Evolutionary conservation across 23 tunicate species (phyloP).

Genomic region (Ciona savignyi): DNA sequence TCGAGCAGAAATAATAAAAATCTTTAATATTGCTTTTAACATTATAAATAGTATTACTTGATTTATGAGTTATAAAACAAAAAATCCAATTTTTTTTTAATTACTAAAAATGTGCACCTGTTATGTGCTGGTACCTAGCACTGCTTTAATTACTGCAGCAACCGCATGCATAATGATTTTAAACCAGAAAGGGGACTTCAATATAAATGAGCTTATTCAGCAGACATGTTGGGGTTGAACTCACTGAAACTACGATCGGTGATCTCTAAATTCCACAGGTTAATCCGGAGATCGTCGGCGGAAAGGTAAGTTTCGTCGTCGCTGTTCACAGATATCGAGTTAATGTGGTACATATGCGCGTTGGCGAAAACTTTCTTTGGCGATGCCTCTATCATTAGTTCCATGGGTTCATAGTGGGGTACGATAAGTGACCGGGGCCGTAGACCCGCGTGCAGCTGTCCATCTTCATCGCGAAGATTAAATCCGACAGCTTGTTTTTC

Average conservation of each 20-base stretch:
- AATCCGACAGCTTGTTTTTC: slow-evolving; percentile 89
- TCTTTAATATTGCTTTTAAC: too few species aligned
- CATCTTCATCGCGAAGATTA: slow-evolving; percentile 91
- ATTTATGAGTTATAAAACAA: too few species aligned
- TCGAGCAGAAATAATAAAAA: too few species aligned
- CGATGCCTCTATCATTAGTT: slow-evolving; percentile 93
- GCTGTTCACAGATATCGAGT: slow-evolving; percentile 92
- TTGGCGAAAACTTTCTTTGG: slow-evolving; percentile 96
- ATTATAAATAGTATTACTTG: too few species aligned
- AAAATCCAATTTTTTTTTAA: too few species aligned
- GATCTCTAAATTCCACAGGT: slow-evolving; percentile 95
- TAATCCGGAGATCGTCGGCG: slow-evolving; percentile 95
- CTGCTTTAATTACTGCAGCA: too few species aligned
- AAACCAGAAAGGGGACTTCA: neutral
- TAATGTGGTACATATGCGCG: slow-evolving; percentile 98
- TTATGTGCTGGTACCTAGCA: too few species aligned
- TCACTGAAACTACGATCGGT: slow-evolving; percentile 95
- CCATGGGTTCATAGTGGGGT: slow-evolving; percentile 91
- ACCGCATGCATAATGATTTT: neutral
- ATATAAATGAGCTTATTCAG: too few species aligned
- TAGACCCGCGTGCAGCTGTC: slow-evolving; percentile 32
- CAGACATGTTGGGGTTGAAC: slow-evolving; percentile 7
- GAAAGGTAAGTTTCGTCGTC: slow-evolving; percentile 96
- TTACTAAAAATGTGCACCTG: too few species aligned
- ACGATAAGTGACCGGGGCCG: slow-evolving; percentile 58